Evolutionary conservation across 2,888 invertebrate species (phyloP), one percentile per base, ranked within the genome.

Genomic region (Drosophila meridionalis): DNA sequence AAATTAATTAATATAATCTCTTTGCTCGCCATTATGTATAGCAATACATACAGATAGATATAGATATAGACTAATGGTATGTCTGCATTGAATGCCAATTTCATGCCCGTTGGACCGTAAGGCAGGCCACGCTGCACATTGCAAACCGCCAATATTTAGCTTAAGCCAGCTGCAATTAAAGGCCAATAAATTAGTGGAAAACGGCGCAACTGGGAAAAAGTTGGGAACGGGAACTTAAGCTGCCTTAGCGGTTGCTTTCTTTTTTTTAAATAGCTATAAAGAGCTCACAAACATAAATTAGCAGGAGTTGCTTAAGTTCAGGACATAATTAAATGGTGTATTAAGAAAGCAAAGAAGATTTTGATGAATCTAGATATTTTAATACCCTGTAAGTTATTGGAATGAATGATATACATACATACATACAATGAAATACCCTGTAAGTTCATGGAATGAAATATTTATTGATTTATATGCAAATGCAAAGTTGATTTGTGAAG

Each of bases 1-100:
- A 80, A 87, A 89, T 87, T 87, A 87, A 87, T 89, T 85, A 87
- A 73, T 78, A 73, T 82, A 87, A 85, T 80, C 87, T 68, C 82
- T 64, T 69, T 64, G 53, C 55, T 52, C 38, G 71, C 40, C 43
- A 53, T 38, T n/a, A n/a, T 48, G 48, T 26, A 40, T 52, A 30
- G 30, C 36, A 20, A 4, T 40, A 28, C 40, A 14, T 55, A 26
- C 12, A 40, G 8, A 14, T 47, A 32, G 50, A 50, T 50, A 50
- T 8, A 20, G 50, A n/a, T 55, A 56, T 42, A 42, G 26, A n/a
- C 61, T 47, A 76, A 69, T 60, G 50, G 63, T 58, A 53, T 64
- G 64, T 60, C 75, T 67, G 71, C 68, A 70, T 70, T 63, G 58
- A 75, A 47, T 78, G 65, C 28, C 63, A 68, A 75, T 77, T 80